Evolutionary conservation across 1,140 invertebrate genomes (phyloP).

Genomic region (Eumaeus atala): DNA sequence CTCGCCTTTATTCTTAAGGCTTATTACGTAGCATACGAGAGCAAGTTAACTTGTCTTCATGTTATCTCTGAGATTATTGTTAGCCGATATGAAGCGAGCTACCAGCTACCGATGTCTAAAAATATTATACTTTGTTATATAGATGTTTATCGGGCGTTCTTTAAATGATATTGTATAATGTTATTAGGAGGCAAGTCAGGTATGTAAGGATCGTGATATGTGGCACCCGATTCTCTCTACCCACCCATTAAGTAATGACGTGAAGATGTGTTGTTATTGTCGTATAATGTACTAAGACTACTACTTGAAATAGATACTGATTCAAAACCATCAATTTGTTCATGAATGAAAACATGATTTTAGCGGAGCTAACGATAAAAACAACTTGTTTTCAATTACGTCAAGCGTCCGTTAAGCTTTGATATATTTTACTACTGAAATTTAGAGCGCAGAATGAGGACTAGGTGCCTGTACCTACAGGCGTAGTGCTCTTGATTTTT

Average conservation of each 20-base stretch:
- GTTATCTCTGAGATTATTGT: constrained; percentile 67
- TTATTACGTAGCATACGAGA: constrained; percentile 57
- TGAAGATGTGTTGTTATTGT: not conserved
- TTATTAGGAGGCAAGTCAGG: no score
- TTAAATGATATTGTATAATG: constrained; percentile 19
- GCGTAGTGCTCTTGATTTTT: no score
- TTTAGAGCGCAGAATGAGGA: no score
- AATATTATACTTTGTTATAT: constrained; percentile 25
- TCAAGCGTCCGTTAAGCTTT: constrained; percentile 17
- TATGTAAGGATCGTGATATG: no score
- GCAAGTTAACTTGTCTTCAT: constrained; percentile 65
- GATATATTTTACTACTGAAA: constrained; percentile 21
- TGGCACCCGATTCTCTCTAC: no score
- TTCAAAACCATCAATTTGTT: constrained; percentile 3
- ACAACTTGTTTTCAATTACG: constrained; percentile 1
- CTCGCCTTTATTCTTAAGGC: constrained; percentile 50
- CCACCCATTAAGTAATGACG: not conserved
- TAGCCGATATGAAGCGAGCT: constrained; percentile 47
- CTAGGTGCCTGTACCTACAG: no score
- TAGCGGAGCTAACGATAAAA: not conserved
- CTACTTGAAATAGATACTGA: not conserved
- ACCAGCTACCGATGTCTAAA: constrained; percentile 26
- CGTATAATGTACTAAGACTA: not conserved
- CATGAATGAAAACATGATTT: not conserved
- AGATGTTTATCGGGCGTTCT: constrained; percentile 30